A percentile compares a stretch with the other conserved stretches of the same genome.
Conservation (phyloP, 2,888 invertebrate species). For the Brachyptera putata region DNA sequence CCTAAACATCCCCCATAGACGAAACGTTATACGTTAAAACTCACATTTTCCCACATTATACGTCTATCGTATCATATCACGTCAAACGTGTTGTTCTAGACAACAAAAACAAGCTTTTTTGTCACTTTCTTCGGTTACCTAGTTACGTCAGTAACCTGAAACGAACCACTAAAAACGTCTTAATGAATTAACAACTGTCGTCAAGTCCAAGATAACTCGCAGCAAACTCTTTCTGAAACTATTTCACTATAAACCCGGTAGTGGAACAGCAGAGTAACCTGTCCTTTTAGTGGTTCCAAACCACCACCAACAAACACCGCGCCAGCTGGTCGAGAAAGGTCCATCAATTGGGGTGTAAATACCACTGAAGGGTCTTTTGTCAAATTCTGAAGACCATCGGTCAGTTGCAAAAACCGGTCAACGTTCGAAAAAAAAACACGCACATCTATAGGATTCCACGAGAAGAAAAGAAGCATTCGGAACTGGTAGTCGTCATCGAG, state of each 20-base stretch:
- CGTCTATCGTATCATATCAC: too few species aligned
- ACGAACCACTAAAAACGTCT: neutral
- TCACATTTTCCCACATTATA: too few species aligned
- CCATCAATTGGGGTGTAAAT: slow-evolving; percentile 14
- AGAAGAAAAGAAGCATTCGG: too few species aligned
- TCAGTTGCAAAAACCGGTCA: slow-evolving; percentile 6
- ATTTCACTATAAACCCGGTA: neutral
- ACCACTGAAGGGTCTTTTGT: slow-evolving; percentile 18
- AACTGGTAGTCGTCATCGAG: too few species aligned
- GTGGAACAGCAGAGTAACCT: neutral
- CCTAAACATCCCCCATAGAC: too few species aligned
- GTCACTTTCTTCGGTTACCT: too few species aligned
- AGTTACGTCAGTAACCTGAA: too few species aligned
- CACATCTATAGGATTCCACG: too few species aligned
- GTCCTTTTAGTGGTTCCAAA: neutral
- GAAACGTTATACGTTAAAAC: too few species aligned
- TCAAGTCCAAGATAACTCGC: neutral
- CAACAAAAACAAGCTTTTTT: too few species aligned
- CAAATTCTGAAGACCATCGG: slow-evolving; percentile 14
- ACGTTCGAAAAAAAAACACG: slow-evolving; percentile 15
- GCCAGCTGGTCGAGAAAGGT: slow-evolving; percentile 4
- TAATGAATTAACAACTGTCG: slow-evolving; percentile 20
- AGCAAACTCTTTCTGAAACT: neutral
- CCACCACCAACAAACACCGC: neutral
- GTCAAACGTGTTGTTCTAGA: too few species aligned